phyloP scores from a whole-genome alignment of 2,888 invertebrate species.

The Caenorhabditis auriculariae region DNA sequence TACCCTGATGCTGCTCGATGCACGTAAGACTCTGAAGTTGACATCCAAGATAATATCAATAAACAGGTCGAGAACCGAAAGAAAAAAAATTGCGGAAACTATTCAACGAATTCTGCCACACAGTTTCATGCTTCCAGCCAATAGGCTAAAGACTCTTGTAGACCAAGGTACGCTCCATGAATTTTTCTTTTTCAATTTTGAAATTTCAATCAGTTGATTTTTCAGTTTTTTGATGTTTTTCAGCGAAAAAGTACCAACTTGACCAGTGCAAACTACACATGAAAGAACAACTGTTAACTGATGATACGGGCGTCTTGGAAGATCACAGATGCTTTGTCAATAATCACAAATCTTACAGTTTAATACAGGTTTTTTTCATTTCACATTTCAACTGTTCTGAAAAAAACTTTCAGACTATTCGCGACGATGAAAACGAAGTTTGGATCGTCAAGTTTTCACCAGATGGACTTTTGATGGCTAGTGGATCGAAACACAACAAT shows the following conservation, averaged over 20 bases:
- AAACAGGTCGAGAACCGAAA: no score
- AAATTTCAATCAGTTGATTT: not conserved
- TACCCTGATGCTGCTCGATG: no score
- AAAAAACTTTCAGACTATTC: constrained; percentile 17
- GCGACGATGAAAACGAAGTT: constrained; percentile 37
- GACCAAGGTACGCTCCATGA: constrained; percentile 8
- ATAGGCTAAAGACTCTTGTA: constrained; percentile 21
- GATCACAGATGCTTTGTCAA: constrained; percentile 9
- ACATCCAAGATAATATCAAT: no score
- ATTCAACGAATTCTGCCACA: constrained; percentile 21
- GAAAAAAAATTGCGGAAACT: constrained; percentile 2
- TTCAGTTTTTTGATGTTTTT: constrained; percentile 11
- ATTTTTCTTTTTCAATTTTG: not conserved
- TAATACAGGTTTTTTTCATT: not conserved
- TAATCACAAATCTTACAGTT: constrained; percentile 8
- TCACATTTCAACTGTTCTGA: constrained; percentile 2
- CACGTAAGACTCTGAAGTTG: no score
- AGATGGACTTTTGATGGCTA: constrained; percentile 45
- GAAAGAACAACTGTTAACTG: not conserved
- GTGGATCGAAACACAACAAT: constrained; percentile 38
- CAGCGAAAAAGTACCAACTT: constrained; percentile 7
- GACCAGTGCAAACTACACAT: constrained; percentile 7
- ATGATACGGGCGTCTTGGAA: constrained; percentile 4
- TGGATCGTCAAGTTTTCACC: constrained; percentile 50
- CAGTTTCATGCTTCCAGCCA: constrained; percentile 26